These are phyloP conservation scores for Drosophila testacea DNA, from an alignment of 2,888 invertebrate species.

Conservation along the genomic window DNA sequence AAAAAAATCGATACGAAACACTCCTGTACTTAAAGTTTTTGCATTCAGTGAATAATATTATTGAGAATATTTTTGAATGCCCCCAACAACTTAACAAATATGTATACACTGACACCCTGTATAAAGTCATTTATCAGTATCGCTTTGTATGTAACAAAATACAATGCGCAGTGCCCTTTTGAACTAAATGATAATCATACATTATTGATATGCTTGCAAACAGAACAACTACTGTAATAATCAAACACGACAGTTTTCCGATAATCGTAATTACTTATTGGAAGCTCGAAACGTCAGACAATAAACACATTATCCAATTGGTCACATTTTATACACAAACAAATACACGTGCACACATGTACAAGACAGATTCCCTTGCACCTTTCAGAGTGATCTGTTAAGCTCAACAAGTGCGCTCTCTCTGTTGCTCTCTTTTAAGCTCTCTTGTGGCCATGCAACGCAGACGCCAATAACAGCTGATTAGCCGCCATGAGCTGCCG, in stretches of 20 bases:
- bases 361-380: not conserved
- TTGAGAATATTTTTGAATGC: too few species aligned
- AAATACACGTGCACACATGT: not conserved
- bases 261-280: constrained; percentile 17
- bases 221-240: constrained; percentile 1
- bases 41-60: too few species aligned
- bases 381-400: constrained; percentile 28
- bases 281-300: not conserved
- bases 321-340: not conserved
- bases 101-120: constrained; percentile 4
- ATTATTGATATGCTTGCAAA: constrained; percentile 11
- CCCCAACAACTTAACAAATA: not conserved
- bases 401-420: constrained; percentile 48
- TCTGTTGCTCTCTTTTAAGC: constrained; percentile 4
- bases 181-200: constrained; percentile 7
- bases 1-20: too few species aligned
- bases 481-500: constrained; percentile 8
- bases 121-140: not conserved
- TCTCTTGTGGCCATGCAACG: constrained; percentile 2
- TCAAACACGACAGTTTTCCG: constrained; percentile 15
- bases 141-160: not conserved
- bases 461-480: constrained; percentile 44
- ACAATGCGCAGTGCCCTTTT: constrained; percentile 9
- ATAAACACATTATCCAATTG: not conserved
- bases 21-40: too few species aligned